phyloP scores from a whole-genome alignment of 2,113 vertebrate genomes.

The Oryzias javanicus region DNA sequence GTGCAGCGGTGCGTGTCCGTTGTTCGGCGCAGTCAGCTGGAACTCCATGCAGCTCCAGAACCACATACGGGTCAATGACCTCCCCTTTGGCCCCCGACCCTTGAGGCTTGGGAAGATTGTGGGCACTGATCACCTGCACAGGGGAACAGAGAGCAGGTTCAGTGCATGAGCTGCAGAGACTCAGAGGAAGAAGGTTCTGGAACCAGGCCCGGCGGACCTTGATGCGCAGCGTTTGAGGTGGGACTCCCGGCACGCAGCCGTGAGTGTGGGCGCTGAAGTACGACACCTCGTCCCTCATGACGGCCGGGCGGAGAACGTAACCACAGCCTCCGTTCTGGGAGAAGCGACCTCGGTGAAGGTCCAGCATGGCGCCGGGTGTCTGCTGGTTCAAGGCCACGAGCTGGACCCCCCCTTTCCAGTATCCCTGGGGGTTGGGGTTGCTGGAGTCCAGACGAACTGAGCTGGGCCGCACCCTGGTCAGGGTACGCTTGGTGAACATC shows the following conservation, averaged over 20 bases:
- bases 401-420: constrained; percentile 97
- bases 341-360: constrained; percentile 93
- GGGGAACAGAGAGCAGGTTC: neutral
- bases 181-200: neutral
- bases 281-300: constrained; percentile 95
- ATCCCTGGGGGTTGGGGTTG: constrained; percentile 95
- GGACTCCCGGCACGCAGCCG: constrained; percentile 91
- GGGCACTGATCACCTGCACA: constrained; percentile 89
- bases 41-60: constrained; percentile 94
- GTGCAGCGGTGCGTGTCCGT: constrained; percentile 92
- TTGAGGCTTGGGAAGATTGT: constrained; percentile 96
- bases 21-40: constrained; percentile 94
- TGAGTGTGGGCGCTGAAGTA: constrained; percentile 97
- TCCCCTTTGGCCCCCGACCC: constrained; percentile 96
- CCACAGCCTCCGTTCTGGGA: constrained; percentile 92
- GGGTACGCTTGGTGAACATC: constrained; percentile 91
- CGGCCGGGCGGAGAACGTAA: constrained; percentile 89
- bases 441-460: constrained; percentile 94
- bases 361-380: constrained; percentile 96
- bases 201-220: constrained; percentile 68
- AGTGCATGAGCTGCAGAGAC: neutral
- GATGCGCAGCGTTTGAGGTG: constrained; percentile 89
- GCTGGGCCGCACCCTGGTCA: constrained; percentile 91
- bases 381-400: constrained; percentile 97
- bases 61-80: constrained; percentile 96